Evolutionary conservation across 2,888 invertebrate genomes (phyloP), one percentile per base, ranked within the genome.

Genomic region (Caenorhabditis sp.): DNA sequence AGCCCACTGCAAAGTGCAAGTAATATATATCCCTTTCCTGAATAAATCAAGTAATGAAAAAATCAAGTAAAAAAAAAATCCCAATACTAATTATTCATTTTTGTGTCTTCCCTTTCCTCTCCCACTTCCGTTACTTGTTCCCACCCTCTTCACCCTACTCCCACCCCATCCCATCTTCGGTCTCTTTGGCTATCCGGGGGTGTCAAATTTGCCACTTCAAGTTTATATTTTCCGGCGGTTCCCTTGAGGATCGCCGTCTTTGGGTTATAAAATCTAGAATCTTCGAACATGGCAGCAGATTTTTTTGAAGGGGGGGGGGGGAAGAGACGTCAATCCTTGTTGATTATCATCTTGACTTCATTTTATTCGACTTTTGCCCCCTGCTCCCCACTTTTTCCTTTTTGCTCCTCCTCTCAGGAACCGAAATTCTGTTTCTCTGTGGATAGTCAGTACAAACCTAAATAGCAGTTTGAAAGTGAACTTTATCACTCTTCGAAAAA

Each of bases 121-220:
- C 37, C 58, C 53, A 67, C 55, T 53, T 67, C 40, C 55, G 55
- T 67, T 62, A 55, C 44, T 71, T 62, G 71, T 62, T 62, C 71
- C 62, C 64, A 26, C 64, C 37, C 50, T 56, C 56, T 18, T 64
- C 47, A 58, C 64, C 44, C n/a, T 28, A 56, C 44, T 64, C 64
- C 28, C 28, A 28, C 28, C n/a, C 51, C 24, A 24, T 24, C 51
- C 58, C 69, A 50, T 68, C 47, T 47, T 60, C 53, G 53, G 53
- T n/a, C 22, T 56, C 18, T 50, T 72, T 22, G 58, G 11, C 50
- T 60, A 28, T 70, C 40, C 70, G 61, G 55, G 51, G 65, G 58
- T 74, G 74, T 74, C 74, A 65, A 74, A 67, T 65, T 60, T 67
- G 37, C 74, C 74, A 67, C 74, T 74, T 74, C 74, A 65, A 58